Percentiles rank a stretch among this genome's conserved stretches.
phyloP scores from a whole-genome alignment of 2,888 invertebrate genomes.

The Synanthedon andrenaeformis region DNA sequence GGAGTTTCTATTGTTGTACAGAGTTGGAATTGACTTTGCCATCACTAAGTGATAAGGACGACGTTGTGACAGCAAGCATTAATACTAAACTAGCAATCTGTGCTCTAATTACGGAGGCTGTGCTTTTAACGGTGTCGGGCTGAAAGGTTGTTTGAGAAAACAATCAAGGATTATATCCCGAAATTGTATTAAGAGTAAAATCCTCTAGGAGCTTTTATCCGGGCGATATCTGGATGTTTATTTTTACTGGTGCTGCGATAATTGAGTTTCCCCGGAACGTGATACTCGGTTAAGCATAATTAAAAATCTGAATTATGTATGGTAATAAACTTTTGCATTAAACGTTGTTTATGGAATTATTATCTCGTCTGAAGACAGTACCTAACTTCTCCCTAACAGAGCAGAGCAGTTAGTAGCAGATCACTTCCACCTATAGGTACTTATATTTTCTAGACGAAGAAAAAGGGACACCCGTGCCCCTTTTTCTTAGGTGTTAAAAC shows the following conservation, averaged over 20 bases:
- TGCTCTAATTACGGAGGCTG: not conserved
- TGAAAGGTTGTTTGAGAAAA: slow-evolving; percentile 5
- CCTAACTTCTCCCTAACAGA: too few relatives aligned
- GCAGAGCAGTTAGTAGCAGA: too few relatives aligned
- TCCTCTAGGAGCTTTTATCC: not conserved
- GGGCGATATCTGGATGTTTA: slow-evolving; percentile 28
- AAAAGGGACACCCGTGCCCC: too few relatives aligned
- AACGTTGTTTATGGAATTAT: too few relatives aligned
- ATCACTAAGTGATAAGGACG: too few relatives aligned
- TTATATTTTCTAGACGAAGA: too few relatives aligned
- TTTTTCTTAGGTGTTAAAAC: too few relatives aligned
- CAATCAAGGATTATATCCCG: slow-evolving; percentile 1
- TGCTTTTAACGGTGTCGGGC: not conserved
- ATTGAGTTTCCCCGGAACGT: slow-evolving; percentile 41
- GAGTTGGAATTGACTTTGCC: too few relatives aligned
- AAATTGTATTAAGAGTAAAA: not conserved
- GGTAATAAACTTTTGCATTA: too few relatives aligned
- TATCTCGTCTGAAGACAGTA: too few relatives aligned
- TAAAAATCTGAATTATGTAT: slow-evolving; percentile 1
- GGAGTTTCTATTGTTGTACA: too few relatives aligned
- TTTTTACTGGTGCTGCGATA: slow-evolving; percentile 40
- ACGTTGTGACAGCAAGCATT: not conserved
- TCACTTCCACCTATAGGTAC: too few relatives aligned
- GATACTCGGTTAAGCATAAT: slow-evolving; percentile 11
- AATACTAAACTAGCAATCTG: not conserved